These are phyloP conservation scores for Periplaneta americana DNA, from an alignment of 1,140 invertebrate genomes.

Conservation along the genomic window DNA sequence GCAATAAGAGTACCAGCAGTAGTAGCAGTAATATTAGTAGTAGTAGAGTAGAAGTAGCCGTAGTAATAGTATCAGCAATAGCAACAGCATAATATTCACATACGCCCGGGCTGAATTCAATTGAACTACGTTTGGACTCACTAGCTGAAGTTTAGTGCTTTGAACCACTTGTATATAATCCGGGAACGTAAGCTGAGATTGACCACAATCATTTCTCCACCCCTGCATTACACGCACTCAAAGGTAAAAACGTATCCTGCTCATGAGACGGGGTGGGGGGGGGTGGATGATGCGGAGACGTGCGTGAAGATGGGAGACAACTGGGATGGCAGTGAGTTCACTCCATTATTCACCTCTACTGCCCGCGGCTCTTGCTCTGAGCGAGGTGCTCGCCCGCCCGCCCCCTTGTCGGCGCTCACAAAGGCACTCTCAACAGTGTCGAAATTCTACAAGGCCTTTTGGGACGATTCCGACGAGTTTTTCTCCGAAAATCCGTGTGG, in stretches of 20 bases:
- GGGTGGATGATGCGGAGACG: neutral
- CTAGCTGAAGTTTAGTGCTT: too few relatives aligned
- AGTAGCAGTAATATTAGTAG: too few relatives aligned
- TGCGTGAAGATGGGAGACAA: neutral
- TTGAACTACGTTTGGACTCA: too few relatives aligned
- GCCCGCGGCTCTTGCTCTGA: too few relatives aligned
- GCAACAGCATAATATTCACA: too few relatives aligned
- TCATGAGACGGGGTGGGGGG: neutral
- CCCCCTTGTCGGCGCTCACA: neutral
- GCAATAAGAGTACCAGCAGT: too few relatives aligned
- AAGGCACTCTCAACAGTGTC: neutral
- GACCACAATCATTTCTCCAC: neutral
- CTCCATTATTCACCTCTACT: neutral
- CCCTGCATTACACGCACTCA: neutral
- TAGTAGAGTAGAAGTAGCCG: too few relatives aligned
- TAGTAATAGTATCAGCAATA: too few relatives aligned
- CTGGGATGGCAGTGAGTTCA: neutral
- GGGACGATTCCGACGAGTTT: neutral
- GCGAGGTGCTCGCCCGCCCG: too few relatives aligned
- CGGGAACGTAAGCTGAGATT: too few relatives aligned
- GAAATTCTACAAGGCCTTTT: neutral
- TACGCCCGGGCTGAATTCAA: too few relatives aligned
- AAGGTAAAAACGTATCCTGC: neutral
- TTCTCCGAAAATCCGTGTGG: neutral
- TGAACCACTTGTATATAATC: too few relatives aligned